Evolutionary conservation across 2,888 invertebrate species (phyloP).

Genomic region (Acleris sparsana): DNA sequence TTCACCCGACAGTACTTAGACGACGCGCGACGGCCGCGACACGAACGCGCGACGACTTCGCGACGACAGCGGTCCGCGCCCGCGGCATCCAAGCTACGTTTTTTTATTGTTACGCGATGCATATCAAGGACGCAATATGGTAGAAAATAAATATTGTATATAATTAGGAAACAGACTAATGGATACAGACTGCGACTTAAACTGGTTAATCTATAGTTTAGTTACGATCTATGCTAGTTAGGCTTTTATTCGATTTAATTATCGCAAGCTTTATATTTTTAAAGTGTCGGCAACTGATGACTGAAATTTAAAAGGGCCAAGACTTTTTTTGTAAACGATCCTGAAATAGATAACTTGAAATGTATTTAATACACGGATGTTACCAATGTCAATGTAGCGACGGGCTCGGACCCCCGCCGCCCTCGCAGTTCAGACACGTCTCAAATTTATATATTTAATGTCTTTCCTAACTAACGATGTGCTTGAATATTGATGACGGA

Average conservation of each 20-base stretch:
- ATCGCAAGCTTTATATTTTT: slow-evolving; percentile 79
- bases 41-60: slow-evolving; percentile 44
- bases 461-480: slow-evolving; percentile 33
- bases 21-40: slow-evolving; percentile 54
- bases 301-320: slow-evolving; percentile 78
- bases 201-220: slow-evolving; percentile 79
- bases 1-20: slow-evolving; percentile 78
- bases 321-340: slow-evolving; percentile 60
- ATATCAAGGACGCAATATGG: slow-evolving; percentile 84
- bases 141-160: slow-evolving; percentile 83
- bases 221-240: slow-evolving; percentile 80
- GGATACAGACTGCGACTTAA: slow-evolving; percentile 78
- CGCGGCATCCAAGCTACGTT: slow-evolving; percentile 78
- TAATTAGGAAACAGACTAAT: slow-evolving; percentile 77
- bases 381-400: background rate
- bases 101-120: slow-evolving; percentile 84
- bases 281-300: slow-evolving; percentile 77
- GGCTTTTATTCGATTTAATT: slow-evolving; percentile 75
- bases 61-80: slow-evolving; percentile 63
- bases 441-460: slow-evolving; percentile 44
- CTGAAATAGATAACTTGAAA: slow-evolving; percentile 31
- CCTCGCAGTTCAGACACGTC: slow-evolving; percentile 77
- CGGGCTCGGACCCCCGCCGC: slow-evolving; percentile 52
- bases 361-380: slow-evolving; percentile 18
- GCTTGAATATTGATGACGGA: slow-evolving; percentile 30